Conservation (phyloP, 2,888 invertebrate species). For the Chironomus riparius region DNA sequence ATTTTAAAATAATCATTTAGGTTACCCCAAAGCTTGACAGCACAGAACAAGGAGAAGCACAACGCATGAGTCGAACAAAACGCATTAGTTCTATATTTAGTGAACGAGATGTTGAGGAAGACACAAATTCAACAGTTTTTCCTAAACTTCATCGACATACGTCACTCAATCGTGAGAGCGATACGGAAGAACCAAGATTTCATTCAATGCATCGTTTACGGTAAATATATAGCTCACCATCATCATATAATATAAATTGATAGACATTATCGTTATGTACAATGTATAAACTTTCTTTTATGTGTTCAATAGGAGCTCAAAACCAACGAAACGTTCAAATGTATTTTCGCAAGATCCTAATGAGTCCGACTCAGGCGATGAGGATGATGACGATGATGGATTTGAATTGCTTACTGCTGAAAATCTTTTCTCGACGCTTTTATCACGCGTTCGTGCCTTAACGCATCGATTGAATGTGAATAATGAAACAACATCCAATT, state of each 20-base stretch:
- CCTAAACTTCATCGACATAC: slow-evolving; percentile 49
- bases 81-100: slow-evolving; percentile 60
- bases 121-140: slow-evolving; percentile 45
- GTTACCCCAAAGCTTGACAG: slow-evolving; percentile 53
- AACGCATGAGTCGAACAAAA: slow-evolving; percentile 46
- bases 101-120: slow-evolving; percentile 62
- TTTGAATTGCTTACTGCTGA: slow-evolving; percentile 87
- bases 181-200: slow-evolving; percentile 49
- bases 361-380: slow-evolving; percentile 80
- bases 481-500: slow-evolving; percentile 54
- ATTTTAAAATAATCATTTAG: not conserved
- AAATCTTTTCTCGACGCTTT: slow-evolving; percentile 76
- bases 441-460: slow-evolving; percentile 73
- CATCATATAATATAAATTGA: too few relatives aligned
- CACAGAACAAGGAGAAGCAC: slow-evolving; percentile 58
- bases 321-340: slow-evolving; percentile 54
- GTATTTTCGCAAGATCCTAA: slow-evolving; percentile 52
- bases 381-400: slow-evolving; percentile 82
- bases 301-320: slow-evolving; percentile 48
- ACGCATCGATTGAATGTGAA: slow-evolving; percentile 79
- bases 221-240: slow-evolving; percentile 38
- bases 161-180: slow-evolving; percentile 50
- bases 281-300: too few relatives aligned
- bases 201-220: slow-evolving; percentile 58
- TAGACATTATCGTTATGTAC: too few relatives aligned